Percentiles rank a stretch among this genome's conserved stretches.
Evolutionary conservation across 2,113 vertebrate genomes (phyloP).

Genomic region (Laticauda colubrina): DNA sequence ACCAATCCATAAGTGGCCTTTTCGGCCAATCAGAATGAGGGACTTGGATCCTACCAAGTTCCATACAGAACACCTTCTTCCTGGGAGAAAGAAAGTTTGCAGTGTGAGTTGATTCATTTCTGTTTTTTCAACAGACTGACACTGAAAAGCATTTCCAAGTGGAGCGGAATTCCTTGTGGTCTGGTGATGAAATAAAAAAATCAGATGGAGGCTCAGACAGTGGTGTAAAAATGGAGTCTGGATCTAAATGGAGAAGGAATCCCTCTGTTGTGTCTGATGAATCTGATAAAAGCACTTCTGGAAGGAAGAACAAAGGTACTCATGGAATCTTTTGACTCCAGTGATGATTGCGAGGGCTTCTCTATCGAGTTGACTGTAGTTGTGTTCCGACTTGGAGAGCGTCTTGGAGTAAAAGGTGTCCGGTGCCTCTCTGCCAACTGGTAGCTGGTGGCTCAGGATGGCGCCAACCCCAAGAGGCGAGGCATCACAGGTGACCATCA

Average conservation of each 20-base stretch:
- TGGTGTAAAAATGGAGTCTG: constrained; percentile 82
- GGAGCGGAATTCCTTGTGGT: constrained; percentile 80
- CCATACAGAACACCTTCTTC: not conserved
- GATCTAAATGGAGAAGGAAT: constrained; percentile 88
- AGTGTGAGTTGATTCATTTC: constrained; percentile 36
- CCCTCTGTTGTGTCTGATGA: constrained; percentile 90
- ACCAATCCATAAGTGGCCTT: too few species aligned
- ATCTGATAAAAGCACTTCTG: constrained; percentile 88
- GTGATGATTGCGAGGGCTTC: too few species aligned
- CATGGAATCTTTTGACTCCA: too few species aligned
- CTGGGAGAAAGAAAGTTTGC: not conserved
- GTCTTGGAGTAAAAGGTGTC: too few species aligned
- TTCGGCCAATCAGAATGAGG: too few species aligned
- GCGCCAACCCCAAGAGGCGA: too few species aligned
- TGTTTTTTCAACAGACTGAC: constrained; percentile 80
- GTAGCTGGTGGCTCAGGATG: too few species aligned
- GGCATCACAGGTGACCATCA: too few species aligned
- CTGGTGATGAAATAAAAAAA: constrained; percentile 86
- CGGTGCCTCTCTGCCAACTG: too few species aligned
- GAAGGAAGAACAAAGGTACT: constrained; percentile 75
- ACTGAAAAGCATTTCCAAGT: constrained; percentile 88
- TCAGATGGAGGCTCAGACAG: constrained; percentile 87
- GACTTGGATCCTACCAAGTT: too few species aligned
- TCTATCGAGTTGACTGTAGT: too few species aligned
- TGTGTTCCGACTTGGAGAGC: too few species aligned